Base-by-base conservation (phyloP, 2,113 vertebrate genomes). In the Rafetus swinhoei region DNA sequence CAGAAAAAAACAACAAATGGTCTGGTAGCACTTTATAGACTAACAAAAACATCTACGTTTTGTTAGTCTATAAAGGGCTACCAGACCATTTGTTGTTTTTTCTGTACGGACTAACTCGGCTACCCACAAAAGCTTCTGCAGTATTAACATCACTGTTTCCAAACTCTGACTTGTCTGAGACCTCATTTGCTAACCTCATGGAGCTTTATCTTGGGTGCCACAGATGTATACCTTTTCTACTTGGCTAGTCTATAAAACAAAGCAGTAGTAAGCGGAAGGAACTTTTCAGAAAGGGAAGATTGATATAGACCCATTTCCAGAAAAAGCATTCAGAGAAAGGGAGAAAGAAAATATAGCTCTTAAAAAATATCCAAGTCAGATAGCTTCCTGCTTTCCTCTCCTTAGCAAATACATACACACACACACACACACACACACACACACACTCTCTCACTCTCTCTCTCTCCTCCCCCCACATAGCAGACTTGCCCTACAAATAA, bases 321-420 rank as follows among this genome's bases (percentile, higher is more conserved):
- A 24, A 82, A 11, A 80, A 91, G 91, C 90, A 32, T 69, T 69
- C 32, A 85, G 89, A 90, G 69, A 62, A 93, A 88, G 45, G 94
- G 74, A 76, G 12, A 22, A 19, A 25, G 90, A 96, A 95, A 96
- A 93, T 12, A 45, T 94, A 91, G 85, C 89, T 93, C 94, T 92
- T 84, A 87, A 82, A 54, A 52, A 5, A 0, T 7, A 86, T 91
- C 87, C 0, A 2, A 91, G 93, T 91, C 92, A 94, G 91, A 90
- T 81, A 76, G 96, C 95, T 95, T 92, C 86, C 0, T 93, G 95
- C 95, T 90, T 80, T 83, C 85, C 92, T 91, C 82, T 90, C 59
- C 84, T 94, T 89, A 76, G 82, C 50, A 86, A 94, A 89, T 85
- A 90, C 89, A 76, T 2, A 45, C 87, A 94, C 87, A 32, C 4